Evolutionary conservation across 2,797 vertebrate species (phyloP), one percentile per base, ranked within the genome.

Genomic region (Emys orbicularis): DNA sequence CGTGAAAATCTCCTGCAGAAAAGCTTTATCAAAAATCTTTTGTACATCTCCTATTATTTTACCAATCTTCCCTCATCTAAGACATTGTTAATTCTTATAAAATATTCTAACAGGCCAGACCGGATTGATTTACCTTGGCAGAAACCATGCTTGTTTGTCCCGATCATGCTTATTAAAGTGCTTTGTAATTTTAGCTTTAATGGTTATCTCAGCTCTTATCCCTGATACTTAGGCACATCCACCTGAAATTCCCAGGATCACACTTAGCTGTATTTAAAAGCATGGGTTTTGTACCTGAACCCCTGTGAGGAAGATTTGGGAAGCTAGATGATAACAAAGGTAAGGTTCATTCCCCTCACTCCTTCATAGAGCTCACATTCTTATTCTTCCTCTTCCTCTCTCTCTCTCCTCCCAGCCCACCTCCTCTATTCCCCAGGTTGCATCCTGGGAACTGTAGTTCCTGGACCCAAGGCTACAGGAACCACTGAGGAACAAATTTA

Each of bases 171-270:
- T 23, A 74, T 91, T 3, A n/a, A 74, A 44, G 3, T 10, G 86
- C 79, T 89, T 89, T 61, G 18, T 61, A 61, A 68, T 92, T 92
- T 92, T 61, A 90, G 7, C 31, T 85, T 89, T 29, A 83, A 54
- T 74, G 80, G 91, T 87, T 81, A 86, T 84, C 82, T 47, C 8
- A 86, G 6, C 15, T 84, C 34, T 79, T 90, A 15, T 25, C 41
- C 83, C 29, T 1, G 5, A 6, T 61, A 93, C 5, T 85, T 87
- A 93, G 87, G 8, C 4, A 61, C 8, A 83, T 50, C 54, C 85
- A 44, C 31, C 49, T 57, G 56, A 90, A 83, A 90, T 93, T 85
- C 74, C 29, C 86, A 87, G 27, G 23, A 84, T 94, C 31, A 3
- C 49, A 57, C 0, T 56, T 12, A 92, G 31, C 1, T 90, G 13